Evolutionary conservation across 2,113 vertebrate genomes (phyloP), one percentile per base, ranked within the genome.

Genomic region (Lophura nycthemera): DNA sequence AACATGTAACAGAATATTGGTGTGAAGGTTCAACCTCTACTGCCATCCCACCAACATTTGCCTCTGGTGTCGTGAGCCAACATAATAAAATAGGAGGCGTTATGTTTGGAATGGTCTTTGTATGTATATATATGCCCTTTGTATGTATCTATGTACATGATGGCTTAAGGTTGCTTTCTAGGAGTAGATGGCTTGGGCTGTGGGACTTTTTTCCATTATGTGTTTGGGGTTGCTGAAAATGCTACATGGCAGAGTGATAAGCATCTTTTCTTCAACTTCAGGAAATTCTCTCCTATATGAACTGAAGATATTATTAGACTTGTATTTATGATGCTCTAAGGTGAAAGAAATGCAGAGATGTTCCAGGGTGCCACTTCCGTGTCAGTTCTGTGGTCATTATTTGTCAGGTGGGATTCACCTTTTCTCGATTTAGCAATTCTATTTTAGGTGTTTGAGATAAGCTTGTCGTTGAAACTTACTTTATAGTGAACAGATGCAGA

Each of bases 111-210:
- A 19, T 10, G 32, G 29, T 10, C 54, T 32, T 57, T 32, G 17
- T 57, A 57, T 48, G 27, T 34, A 24, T 50, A 6, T 8, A 13
- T 48, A 27, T 36, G 22, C 45, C 45, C 24, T 5, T 54, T 3
- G 21, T 16, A 54, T 5, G 4, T 5, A 4, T 21, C 11, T 38
- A 5, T 24, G 32, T 18, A 20, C 34, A 9, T 0, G 4, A 15
- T 36, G 22, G 18, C 17, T 66, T 27, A n/a, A 21, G 43, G 22
- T 34, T 87, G 19, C 40, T 89, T 80, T 45, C 30, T 8, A 36
- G 27, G 11, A 73, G 18, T 2, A 38, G n/a, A 20, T 74, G 14
- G n/a, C 12, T 63, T 63, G 32, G n/a, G 32, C 71, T 83, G 5
- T 42, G 30, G 8, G 8, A 52, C 10, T 43, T 52, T 86, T 80